Conservation (phyloP, 1,140 invertebrate genomes). For the Pseudomyrmex sp. region DNA sequence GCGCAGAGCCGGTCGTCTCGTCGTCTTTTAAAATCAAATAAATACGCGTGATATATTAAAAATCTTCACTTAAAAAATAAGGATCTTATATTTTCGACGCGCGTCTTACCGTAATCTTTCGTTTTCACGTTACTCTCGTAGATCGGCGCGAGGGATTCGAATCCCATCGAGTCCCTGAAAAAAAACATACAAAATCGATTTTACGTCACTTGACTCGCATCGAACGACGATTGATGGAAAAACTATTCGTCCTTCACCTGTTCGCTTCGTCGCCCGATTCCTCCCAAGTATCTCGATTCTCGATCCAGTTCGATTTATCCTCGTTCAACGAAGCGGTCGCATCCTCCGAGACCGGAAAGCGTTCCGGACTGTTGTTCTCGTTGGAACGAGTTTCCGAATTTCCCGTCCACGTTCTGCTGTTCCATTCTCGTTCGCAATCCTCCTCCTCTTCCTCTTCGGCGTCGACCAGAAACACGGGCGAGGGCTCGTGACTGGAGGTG, state of each 20-base stretch:
- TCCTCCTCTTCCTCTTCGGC: conserved; percentile 71
- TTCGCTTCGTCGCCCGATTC: conserved; percentile 40
- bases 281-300: conserved; percentile 36
- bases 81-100: not conserved
- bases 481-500: conserved; percentile 77
- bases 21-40: conserved; percentile 26
- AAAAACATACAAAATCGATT: not conserved
- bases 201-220: not conserved
- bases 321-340: not conserved
- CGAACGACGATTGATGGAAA: not conserved
- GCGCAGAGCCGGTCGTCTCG: not conserved
- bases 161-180: conserved; percentile 10
- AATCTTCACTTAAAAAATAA: not conserved
- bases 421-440: not conserved
- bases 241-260: conserved; percentile 1
- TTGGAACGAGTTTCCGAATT: conserved; percentile 2
- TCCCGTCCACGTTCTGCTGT: not conserved
- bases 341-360: not conserved
- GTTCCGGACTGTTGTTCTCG: conserved; percentile 50
- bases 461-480: conserved; percentile 74
- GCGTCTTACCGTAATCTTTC: not conserved
- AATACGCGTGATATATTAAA: no score
- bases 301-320: conserved; percentile 7
- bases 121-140: not conserved
- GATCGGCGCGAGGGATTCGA: conserved; percentile 19